Evolutionary conservation across 2,797 vertebrate genomes (phyloP).

Genomic region (Channallabes apus): DNA sequence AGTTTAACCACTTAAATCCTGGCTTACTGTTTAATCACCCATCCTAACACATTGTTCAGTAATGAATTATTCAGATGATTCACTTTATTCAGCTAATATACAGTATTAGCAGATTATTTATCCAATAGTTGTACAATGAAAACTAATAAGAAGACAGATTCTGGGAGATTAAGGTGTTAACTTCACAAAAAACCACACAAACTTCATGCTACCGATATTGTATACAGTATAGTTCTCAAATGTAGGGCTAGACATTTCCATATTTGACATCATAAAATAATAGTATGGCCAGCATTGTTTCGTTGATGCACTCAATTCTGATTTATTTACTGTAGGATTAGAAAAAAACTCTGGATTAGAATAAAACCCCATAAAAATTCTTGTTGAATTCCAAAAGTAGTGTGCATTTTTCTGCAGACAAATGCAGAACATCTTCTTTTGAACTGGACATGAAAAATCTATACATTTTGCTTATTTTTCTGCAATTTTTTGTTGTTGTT

Average conservation of each 20-base stretch:
- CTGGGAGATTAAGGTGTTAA: neutral
- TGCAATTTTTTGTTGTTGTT: neutral
- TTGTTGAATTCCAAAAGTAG: conserved; percentile 70
- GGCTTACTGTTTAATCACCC: neutral
- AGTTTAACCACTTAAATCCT: neutral
- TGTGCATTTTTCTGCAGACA: conserved; percentile 66
- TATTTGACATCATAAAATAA: conserved; percentile 60
- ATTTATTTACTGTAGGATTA: conserved; percentile 76
- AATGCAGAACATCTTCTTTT: conserved; percentile 64
- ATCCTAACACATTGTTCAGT: neutral
- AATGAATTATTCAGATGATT: neutral
- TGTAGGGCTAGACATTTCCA: conserved; percentile 62
- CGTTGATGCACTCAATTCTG: conserved; percentile 64
- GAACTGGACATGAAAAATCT: conserved; percentile 66
- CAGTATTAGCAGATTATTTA: no score
- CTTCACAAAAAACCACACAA: neutral
- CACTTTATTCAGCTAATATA: neutral
- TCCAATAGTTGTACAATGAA: no score
- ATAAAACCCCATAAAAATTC: conserved; percentile 67
- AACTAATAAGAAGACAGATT: neutral
- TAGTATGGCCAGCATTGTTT: conserved; percentile 63
- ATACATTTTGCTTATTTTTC: conserved; percentile 50
- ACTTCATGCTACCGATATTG: conserved; percentile 18
- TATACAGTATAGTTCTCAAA: neutral
- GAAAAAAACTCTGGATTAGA: conserved; percentile 71